Base-by-base conservation (phyloP, 2,113 vertebrate species). In the Daphoenositta chrysoptera region DNA sequence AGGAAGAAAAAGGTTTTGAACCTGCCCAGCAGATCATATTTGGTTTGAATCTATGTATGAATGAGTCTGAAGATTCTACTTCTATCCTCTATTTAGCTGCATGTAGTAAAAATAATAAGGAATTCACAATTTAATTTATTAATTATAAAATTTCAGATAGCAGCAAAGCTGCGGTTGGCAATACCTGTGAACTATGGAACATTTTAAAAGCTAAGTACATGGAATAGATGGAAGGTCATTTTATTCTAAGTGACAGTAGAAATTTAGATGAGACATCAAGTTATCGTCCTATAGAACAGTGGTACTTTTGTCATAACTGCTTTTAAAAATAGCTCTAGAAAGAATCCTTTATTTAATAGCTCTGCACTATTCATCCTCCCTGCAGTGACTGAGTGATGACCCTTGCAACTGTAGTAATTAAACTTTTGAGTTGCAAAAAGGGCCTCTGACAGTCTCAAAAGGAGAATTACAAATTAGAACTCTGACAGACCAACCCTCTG, bases 331-430 rank as follows among this genome's bases (percentile, higher is more conserved):
- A 94, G 23, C 60, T 90, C 35, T 68, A 81, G n/a, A 22, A 70
- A 64, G 31, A 94, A 60, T 90, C 31, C 42, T 90, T 95, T 96
- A 86, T 94, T 95, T 96, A 96, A 90, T 76, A 95, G 45, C 3
- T 12, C 63, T 78, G 10, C 19, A 65, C 56, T 81, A 83, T 73
- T 94, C 65, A 50, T 89, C 65, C 84, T 72, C 31, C 26, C 21
- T 91, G 44, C 47, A 75, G 71, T 97, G 85, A 91, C 42, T 85
- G 80, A 96, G 53, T 89, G 71, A 72, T 94, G 88, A 96, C 93
- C 92, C 79, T 86, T 83, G 58, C 5, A 89, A 90, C 71, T 60
- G 24, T 33, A 86, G 77, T 93, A 96, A 97, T 97, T 96, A 97
- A 97, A 83, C 56, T 83, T 87, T 72, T 94, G 87, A 88, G 44